These are phyloP conservation scores for Girardia tigrina DNA, from an alignment of 2,888 invertebrate species.

Conservation along the genomic window DNA sequence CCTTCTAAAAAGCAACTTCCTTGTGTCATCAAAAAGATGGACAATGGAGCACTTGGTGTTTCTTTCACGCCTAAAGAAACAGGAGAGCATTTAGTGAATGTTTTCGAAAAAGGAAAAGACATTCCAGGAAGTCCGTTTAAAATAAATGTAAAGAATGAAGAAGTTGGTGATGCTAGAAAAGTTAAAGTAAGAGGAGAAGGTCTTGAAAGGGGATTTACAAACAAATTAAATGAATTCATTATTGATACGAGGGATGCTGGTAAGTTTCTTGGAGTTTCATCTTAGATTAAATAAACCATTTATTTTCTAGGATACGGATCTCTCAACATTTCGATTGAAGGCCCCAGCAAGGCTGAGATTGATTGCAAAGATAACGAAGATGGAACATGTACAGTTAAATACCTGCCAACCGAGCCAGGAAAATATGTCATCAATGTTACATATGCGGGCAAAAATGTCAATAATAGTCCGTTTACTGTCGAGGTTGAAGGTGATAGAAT, in stretches of 20 bases:
- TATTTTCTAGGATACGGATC: conserved; percentile 65
- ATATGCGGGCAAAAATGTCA: conserved; percentile 91
- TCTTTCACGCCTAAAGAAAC: conserved; percentile 88
- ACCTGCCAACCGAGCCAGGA: conserved; percentile 89
- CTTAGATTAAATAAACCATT: not conserved
- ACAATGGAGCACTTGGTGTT: conserved; percentile 84
- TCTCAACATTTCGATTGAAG: conserved; percentile 86
- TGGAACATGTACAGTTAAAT: conserved; percentile 80
- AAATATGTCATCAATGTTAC: conserved; percentile 83
- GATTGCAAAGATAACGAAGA: conserved; percentile 84
- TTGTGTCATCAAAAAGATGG: conserved; percentile 81
- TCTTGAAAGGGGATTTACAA: conserved; percentile 77
- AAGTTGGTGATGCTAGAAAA: conserved; percentile 90
- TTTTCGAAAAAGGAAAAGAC: conserved; percentile 81
- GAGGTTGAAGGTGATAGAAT: conserved; percentile 68
- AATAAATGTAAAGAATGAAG: conserved; percentile 76
- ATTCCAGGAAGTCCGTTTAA: conserved; percentile 92
- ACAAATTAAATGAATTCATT: conserved; percentile 74
- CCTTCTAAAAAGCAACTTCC: conserved; percentile 90
- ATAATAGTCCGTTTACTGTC: conserved; percentile 58
- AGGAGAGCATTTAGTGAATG: conserved; percentile 84
- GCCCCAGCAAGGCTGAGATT: conserved; percentile 94
- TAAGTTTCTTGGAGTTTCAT: no score
- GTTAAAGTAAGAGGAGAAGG: conserved; percentile 74
- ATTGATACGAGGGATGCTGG: conserved; percentile 92